These are phyloP conservation scores for Magallana angulata DNA, from an alignment of 1,140 invertebrate species.

Conservation along the genomic window DNA sequence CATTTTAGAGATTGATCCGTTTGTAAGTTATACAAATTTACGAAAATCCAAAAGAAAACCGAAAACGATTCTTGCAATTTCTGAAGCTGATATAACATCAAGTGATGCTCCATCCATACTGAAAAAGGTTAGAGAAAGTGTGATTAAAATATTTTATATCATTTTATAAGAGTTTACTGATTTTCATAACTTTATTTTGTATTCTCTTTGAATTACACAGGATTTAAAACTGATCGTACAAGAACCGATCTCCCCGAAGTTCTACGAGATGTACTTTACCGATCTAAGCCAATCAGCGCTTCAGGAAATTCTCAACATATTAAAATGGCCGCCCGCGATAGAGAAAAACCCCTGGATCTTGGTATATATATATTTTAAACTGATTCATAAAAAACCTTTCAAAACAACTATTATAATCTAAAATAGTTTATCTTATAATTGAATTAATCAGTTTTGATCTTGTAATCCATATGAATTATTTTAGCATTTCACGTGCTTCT, in stretches of 20 bases:
- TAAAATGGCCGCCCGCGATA: background rate
- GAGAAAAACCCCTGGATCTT: background rate
- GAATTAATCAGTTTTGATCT: background rate
- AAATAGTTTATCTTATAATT: background rate
- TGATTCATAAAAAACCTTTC: too few species aligned
- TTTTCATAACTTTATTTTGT: background rate
- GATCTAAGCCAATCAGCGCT: background rate
- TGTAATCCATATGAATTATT: too few species aligned
- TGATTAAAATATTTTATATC: background rate
- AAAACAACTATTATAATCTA: too few species aligned
- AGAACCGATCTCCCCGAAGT: constrained; percentile 40
- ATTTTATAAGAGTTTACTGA: background rate
- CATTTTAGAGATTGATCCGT: background rate
- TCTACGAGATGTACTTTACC: background rate
- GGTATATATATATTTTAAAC: background rate
- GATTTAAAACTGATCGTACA: background rate
- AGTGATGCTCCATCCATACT: constrained; percentile 32
- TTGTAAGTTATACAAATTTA: constrained; percentile 37
- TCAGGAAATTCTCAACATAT: background rate
- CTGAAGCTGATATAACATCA: constrained; percentile 34
- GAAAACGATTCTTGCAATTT: background rate
- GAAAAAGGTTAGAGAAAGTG: background rate
- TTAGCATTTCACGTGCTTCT: constrained; percentile 3
- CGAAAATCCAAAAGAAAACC: constrained; percentile 9
- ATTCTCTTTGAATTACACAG: background rate